Evolutionary conservation across 2,888 invertebrate species (phyloP).

Genomic region (Parochlus steinenii): DNA sequence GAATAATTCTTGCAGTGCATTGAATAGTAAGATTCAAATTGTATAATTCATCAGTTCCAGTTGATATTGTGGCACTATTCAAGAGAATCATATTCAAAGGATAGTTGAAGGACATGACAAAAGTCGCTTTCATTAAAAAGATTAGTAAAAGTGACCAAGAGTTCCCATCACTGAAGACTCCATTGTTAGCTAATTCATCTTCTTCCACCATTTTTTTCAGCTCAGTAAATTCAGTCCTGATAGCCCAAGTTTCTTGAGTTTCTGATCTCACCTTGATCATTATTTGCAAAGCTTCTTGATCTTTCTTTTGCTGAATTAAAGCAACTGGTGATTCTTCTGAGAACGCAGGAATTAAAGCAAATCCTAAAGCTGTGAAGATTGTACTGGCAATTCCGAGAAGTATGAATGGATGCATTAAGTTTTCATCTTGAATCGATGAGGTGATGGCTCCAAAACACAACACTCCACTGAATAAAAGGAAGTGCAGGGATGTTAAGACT

Average conservation of each 20-base stretch:
- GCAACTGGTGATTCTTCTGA: slow-evolving; percentile 13
- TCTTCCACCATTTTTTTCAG: slow-evolving; percentile 12
- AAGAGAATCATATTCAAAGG: slow-evolving; percentile 10
- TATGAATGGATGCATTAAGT: slow-evolving; percentile 3
- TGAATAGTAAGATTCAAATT: background rate
- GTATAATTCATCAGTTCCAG: slow-evolving; percentile 1
- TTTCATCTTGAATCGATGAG: slow-evolving; percentile 2
- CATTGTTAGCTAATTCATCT: slow-evolving; percentile 3
- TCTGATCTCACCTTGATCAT: slow-evolving; percentile 12
- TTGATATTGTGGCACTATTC: slow-evolving; percentile 6
- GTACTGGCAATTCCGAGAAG: slow-evolving; percentile 6
- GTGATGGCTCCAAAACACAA: background rate
- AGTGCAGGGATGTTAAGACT: slow-evolving; percentile 5
- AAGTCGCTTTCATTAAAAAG: background rate
- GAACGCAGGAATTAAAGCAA: slow-evolving; percentile 8
- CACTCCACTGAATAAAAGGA: slow-evolving; percentile 6
- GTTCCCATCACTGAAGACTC: slow-evolving; percentile 8
- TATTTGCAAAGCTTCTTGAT: slow-evolving; percentile 12
- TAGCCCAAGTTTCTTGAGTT: slow-evolving; percentile 9
- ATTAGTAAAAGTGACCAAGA: slow-evolving; percentile 9
- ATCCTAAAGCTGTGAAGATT: background rate
- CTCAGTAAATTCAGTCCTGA: slow-evolving; percentile 12
- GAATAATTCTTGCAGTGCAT: background rate
- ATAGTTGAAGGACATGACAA: slow-evolving; percentile 11
- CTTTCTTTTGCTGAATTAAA: slow-evolving; percentile 4